These are phyloP conservation scores for Cydia pomonella DNA, from an alignment of 1,140 invertebrate species.

Conservation along the genomic window DNA sequence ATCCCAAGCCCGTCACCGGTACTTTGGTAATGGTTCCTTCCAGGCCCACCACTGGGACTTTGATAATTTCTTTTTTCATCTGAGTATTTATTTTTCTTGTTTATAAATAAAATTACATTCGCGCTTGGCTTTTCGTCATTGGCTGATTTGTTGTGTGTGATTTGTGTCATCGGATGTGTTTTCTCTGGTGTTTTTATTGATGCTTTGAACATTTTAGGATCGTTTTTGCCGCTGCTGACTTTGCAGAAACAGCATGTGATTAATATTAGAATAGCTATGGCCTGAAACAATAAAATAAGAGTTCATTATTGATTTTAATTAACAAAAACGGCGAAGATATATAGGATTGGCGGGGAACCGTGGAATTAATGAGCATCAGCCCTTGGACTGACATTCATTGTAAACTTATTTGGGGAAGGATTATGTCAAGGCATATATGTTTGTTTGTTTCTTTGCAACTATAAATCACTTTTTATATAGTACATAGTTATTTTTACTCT, in stretches of 20 bases:
- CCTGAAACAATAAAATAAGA: not conserved
- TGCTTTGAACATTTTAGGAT: not conserved
- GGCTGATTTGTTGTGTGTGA: not conserved
- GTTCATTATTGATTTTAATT: not conserved
- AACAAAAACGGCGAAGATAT: not conserved
- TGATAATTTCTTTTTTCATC: not conserved
- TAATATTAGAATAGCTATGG: not conserved
- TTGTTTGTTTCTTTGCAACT: too few relatives aligned
- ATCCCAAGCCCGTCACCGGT: not conserved
- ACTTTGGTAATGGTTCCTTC: too few relatives aligned
- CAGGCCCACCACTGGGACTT: not conserved
- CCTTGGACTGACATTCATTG: too few relatives aligned
- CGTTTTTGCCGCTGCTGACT: not conserved
- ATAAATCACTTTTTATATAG: too few relatives aligned
- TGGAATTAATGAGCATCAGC: not conserved
- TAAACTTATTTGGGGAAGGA: too few relatives aligned
- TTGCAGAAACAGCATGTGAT: constrained; percentile 4
- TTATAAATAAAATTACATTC: not conserved
- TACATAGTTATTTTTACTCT: too few relatives aligned
- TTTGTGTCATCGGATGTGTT: not conserved
- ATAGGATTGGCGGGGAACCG: too few relatives aligned
- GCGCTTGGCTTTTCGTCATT: not conserved
- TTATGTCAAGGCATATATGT: too few relatives aligned
- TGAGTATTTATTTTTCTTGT: not conserved
- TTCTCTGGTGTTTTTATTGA: not conserved